Evolutionary conservation across 2,888 invertebrate genomes (phyloP).

Genomic region (Gortyna flavago): DNA sequence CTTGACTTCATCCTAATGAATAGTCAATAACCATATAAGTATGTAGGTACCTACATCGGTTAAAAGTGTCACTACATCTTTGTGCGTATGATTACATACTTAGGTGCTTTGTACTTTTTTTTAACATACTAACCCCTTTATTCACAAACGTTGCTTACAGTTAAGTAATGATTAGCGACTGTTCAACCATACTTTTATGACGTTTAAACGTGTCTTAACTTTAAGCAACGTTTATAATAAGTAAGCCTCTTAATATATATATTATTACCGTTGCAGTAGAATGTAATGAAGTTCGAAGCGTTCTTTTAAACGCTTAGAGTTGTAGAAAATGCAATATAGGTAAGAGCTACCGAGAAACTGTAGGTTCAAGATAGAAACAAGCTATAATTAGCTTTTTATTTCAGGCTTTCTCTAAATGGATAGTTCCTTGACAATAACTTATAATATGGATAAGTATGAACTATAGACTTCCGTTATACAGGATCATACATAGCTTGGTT

Average conservation of each 20-base stretch:
- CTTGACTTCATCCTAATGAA: neutral
- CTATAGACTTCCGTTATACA: neutral
- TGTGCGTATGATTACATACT: too few relatives aligned
- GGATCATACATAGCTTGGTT: conserved; percentile 33
- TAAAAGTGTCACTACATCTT: too few relatives aligned
- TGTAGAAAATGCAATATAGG: conserved; percentile 1
- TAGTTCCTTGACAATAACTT: neutral
- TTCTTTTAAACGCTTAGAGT: neutral
- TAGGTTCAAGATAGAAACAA: neutral
- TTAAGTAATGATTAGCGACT: neutral
- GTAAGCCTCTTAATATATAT: neutral
- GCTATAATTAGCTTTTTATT: neutral
- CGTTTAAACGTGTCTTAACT: neutral
- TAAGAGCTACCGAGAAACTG: neutral
- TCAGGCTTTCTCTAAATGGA: too few relatives aligned
- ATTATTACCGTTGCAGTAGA: neutral
- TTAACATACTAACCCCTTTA: neutral
- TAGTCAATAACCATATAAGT: neutral
- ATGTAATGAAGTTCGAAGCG: neutral
- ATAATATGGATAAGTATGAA: neutral
- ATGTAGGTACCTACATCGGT: neutral
- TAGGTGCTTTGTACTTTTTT: neutral
- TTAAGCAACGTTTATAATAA: neutral
- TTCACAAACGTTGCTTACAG: neutral
- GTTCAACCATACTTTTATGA: neutral